Evolutionary conservation across 2,888 invertebrate species (phyloP).

Genomic region (Aethes cnicana): DNA sequence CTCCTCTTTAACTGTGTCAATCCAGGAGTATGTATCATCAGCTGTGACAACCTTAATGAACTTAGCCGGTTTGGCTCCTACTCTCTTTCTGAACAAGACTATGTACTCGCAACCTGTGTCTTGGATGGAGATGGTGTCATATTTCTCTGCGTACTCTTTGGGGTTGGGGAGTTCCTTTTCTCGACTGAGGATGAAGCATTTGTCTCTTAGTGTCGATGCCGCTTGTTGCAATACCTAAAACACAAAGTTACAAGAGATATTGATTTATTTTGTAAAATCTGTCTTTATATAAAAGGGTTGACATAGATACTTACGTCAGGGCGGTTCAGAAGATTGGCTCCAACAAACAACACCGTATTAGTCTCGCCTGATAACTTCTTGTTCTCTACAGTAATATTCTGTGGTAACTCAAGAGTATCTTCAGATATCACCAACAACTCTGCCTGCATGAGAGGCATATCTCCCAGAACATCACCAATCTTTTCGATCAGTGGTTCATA

Average conservation of each 20-base stretch:
- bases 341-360: constrained; percentile 76
- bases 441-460: constrained; percentile 87
- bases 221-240: constrained; percentile 70
- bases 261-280: not conserved
- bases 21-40: constrained; percentile 75
- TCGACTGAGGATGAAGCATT: constrained; percentile 83
- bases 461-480: constrained; percentile 83
- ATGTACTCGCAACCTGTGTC: constrained; percentile 77
- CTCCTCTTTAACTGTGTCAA: constrained; percentile 74
- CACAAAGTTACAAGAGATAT: not conserved
- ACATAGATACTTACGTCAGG: constrained; percentile 66
- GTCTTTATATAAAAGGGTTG: no score
- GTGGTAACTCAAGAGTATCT: constrained; percentile 70
- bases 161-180: constrained; percentile 78
- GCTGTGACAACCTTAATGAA: constrained; percentile 68
- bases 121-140: constrained; percentile 75
- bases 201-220: constrained; percentile 75
- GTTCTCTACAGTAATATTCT: constrained; percentile 82
- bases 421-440: constrained; percentile 83
- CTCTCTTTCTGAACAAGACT: constrained; percentile 77
- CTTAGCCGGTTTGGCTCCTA: constrained; percentile 68
- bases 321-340: constrained; percentile 76
- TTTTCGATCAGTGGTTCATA: constrained; percentile 76
- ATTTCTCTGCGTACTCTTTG: constrained; percentile 61
- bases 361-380: constrained; percentile 82